Percentiles rank a stretch among this genome's conserved stretches.
These are phyloP conservation scores for Coelopa frigida DNA, from an alignment of 1,140 invertebrate genomes.

Conservation along the genomic window DNA sequence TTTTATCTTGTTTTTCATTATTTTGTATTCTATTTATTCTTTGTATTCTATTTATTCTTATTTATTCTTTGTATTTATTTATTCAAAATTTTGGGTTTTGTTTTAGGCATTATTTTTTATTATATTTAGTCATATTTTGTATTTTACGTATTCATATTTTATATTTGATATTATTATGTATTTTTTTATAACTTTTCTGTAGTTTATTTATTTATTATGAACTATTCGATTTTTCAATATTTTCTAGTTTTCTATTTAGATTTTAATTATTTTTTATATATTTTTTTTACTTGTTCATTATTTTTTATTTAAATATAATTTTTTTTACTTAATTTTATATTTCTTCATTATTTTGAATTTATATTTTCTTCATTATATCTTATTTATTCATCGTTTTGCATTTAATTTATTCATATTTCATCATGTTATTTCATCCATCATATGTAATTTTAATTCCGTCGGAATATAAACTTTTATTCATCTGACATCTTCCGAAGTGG, in stretches of 20 bases:
- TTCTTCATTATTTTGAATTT: neutral
- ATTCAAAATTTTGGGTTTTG: neutral
- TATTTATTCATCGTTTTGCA: neutral
- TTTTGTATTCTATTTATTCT: slow-evolving; percentile 1
- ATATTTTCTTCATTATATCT: neutral
- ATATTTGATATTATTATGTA: slow-evolving; percentile 1
- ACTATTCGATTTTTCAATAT: neutral
- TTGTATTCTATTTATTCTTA: neutral
- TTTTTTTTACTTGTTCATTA: neutral
- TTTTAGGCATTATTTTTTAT: neutral
- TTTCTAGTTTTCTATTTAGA: slow-evolving; percentile 3
- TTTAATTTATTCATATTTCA: no score
- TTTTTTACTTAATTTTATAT: slow-evolving; percentile 5
- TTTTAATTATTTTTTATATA: neutral
- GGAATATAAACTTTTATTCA: no score
- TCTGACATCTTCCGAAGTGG: no score
- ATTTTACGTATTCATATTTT: no score
- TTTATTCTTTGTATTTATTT: neutral
- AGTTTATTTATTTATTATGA: slow-evolving; percentile 1
- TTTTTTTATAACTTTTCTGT: slow-evolving; percentile 1
- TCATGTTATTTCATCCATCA: no score
- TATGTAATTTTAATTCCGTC: no score
- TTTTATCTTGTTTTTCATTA: slow-evolving; percentile 2
- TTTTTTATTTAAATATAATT: neutral
- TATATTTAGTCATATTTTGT: no score